Evolutionary conservation across 2,797 vertebrate genomes (phyloP).

Genomic region (Urocyon cinereoargenteus): DNA sequence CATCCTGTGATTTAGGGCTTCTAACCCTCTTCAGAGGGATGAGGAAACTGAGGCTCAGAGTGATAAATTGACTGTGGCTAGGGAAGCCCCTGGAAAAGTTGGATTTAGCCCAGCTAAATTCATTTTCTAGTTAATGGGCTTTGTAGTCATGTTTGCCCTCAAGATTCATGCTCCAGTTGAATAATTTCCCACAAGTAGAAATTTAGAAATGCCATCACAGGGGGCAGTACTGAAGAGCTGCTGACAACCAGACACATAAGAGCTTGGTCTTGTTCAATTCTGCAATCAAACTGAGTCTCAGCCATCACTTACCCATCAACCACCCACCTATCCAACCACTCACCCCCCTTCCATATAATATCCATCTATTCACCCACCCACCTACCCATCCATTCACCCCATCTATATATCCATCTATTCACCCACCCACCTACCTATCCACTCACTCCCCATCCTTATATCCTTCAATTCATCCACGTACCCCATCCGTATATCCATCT

Average conservation of each 20-base stretch:
- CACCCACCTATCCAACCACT: accelerated
- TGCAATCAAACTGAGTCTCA: background rate
- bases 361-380: no score
- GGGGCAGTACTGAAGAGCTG: background rate
- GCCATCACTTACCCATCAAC: background rate
- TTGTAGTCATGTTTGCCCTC: background rate
- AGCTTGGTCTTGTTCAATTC: background rate
- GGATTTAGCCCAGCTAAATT: background rate
- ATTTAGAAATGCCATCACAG: background rate
- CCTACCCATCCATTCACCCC: background rate
- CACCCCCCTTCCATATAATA: no score
- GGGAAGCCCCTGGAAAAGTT: background rate
- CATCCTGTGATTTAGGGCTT: background rate
- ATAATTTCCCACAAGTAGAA: background rate
- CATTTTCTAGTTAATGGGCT: background rate
- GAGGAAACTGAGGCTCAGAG: background rate
- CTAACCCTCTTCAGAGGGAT: background rate
- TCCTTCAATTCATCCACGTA: background rate
- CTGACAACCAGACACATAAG: background rate
- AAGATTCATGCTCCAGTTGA: background rate
- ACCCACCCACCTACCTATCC: no score
- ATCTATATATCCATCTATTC: no score
- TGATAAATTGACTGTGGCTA: background rate
- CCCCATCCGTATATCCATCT: no score
- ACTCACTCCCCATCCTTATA: no score